Base-by-base conservation (phyloP, 1,140 invertebrate species). In the Contarinia nasturtii region DNA sequence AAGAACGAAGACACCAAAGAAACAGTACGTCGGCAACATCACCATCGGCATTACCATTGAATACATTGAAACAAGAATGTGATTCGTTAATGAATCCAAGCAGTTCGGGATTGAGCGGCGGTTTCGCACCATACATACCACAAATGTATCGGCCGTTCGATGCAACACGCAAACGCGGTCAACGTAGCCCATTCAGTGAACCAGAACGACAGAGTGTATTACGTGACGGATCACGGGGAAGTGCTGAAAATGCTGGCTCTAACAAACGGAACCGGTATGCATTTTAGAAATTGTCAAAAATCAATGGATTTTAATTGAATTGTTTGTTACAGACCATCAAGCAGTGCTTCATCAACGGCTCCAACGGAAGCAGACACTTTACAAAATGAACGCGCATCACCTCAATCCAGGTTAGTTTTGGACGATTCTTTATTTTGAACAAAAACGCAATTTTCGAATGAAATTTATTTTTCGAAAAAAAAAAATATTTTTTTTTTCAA, bases 121-220 rank as follows among this genome's bases (percentile, higher is more conserved):
- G 40, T 48, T 55, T 58, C 48, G 48, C 55, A 41, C 50, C 55
- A 41, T 62, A 62, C 44, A 52, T 61, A 42, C 60, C 61, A 42
- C 58, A 57, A 45, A 63, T 64, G 46, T 64, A 62, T 52, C 52
- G 60, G 44, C 61, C 57, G 40, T 61, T 54, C 47, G 61, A 64
- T 46, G 59, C 61, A 22, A 65, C 68, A 43, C 67, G 70, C 49
- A 67, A 71, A 55, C 67, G 68, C 4, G 61, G 64, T 33, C 65
- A 68, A 22, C 69, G 69, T 36, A 72, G 71, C 50, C 69, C 69
- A 4, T 65, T 59, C 46, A 55, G 59, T 46, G 60, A 62, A 44
- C 61, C 63, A 44, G 63, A 65, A 50, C 63, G 65, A 10, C 63
- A 63, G 10, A 66, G 63, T 15, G 65, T 67, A 7, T 47, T 67